Base-by-base conservation (phyloP, 2,113 vertebrate genomes). In the Percopsis transmontana region DNA sequence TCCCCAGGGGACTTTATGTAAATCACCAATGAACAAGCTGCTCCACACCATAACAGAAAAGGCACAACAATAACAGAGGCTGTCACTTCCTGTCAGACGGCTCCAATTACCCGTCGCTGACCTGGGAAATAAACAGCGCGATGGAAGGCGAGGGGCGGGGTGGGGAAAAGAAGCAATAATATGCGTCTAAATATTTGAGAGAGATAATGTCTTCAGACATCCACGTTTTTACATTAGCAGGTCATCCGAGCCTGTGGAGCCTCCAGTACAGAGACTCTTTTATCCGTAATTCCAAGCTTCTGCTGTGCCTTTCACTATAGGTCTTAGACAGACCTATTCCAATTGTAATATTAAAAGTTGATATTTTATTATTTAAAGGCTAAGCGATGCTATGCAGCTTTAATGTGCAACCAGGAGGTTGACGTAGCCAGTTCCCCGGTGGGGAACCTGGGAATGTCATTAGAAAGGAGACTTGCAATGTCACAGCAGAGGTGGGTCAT, bases 61-160 rank as follows among this genome's bases (percentile, higher is more conserved):
- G 62, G 47, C 24, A 21, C 47, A 57, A 63, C 62, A 71, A 74
- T 59, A 70, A 53, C 62, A 12, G 47, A 58, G 70, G 23, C 59
- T 63, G 72, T 55, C 70, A 58, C 73, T 62, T 79, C 50, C 71
- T 81, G 77, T 81, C 72, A 53, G 51, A 60, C 63, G 42, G 65
- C 58, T 83, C 57, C 70, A 73, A 78, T 78, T 78, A 81, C 71
- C 71, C 68, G 74, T 58, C 61, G 57, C 57, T 77, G 70, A 76
- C 72, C 75, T 72, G 65, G 68, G 66, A 60, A 72, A 45, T n/a
- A 52, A 69, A 57, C 12, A 12, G 11, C 0, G 1, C 1, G 40
- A 33, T 2, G 53, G 62, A n/a, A 12, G 11, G 41, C 13, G 14
- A 14, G 62, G 1, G 42, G 20, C 1, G 1, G 20, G 2, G 13